phyloP scores from a whole-genome alignment of 2,888 invertebrate species.

The Griposia aprilina region DNA sequence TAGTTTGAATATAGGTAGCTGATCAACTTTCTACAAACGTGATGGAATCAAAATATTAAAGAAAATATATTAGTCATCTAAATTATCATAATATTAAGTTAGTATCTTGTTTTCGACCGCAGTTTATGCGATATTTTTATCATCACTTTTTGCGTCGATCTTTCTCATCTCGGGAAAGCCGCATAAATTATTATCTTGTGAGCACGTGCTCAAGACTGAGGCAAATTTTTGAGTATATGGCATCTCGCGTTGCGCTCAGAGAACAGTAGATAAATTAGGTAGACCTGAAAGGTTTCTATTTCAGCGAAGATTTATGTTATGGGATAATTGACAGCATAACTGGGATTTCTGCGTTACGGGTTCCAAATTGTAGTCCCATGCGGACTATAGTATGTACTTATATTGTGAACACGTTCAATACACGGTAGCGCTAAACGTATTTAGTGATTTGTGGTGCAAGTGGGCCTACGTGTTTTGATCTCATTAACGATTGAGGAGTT shows the following conservation, averaged over 20 bases:
- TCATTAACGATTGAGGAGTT: not conserved
- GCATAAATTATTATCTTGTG: not conserved
- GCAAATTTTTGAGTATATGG: not conserved
- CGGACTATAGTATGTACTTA: not conserved
- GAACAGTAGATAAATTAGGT: not conserved
- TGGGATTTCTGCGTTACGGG: not conserved
- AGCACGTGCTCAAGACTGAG: not conserved
- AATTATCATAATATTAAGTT: not conserved
- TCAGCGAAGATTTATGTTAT: not conserved
- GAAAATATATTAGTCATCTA: not conserved
- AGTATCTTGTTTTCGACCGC: not conserved
- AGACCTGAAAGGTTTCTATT: not conserved
- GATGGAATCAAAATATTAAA: not conserved
- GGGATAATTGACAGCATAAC: not conserved
- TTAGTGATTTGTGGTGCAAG: not conserved
- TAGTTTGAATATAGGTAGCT: too few species aligned
- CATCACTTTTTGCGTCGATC: not conserved
- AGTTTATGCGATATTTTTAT: not conserved
- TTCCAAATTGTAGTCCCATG: not conserved
- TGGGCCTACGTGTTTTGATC: not conserved
- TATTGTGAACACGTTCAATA: not conserved
- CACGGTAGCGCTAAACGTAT: not conserved
- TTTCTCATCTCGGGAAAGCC: not conserved
- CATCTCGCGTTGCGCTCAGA: not conserved
- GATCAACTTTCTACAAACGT: slow-evolving; percentile 7